Evolutionary conservation across 2,797 vertebrate genomes (phyloP).

Genomic region (Phataginus tricuspis): DNA sequence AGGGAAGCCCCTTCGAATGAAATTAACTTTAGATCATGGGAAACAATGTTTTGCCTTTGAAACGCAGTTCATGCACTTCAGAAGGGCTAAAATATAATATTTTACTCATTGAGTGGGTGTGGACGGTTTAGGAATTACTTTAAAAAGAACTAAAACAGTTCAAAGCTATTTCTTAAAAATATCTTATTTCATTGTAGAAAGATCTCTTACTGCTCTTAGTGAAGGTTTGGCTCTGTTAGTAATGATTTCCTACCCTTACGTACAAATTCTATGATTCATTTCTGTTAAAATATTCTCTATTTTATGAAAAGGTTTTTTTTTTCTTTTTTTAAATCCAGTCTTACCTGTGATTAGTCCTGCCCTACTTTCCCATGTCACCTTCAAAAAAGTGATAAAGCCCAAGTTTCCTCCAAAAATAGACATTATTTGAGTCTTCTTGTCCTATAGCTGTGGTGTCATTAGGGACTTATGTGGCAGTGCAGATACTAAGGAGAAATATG

Average conservation of each 20-base stretch:
- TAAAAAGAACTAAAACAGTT: slow-evolving; percentile 70
- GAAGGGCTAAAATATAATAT: slow-evolving; percentile 77
- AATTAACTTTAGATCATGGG: slow-evolving; percentile 55
- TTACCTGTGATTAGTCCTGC: slow-evolving; percentile 86
- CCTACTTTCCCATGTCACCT: slow-evolving; percentile 86
- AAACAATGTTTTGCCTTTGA: slow-evolving; percentile 65
- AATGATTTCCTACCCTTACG: slow-evolving; percentile 78
- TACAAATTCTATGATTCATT: slow-evolving; percentile 84
- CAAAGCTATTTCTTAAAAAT: slow-evolving; percentile 80
- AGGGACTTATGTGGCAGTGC: slow-evolving; percentile 68
- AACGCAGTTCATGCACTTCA: slow-evolving; percentile 71
- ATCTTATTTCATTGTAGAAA: slow-evolving; percentile 77
- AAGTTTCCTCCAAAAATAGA: slow-evolving; percentile 83
- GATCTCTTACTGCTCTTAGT: slow-evolving; percentile 74
- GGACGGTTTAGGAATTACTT: slow-evolving; percentile 68
- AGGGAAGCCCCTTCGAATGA: slow-evolving; percentile 39
- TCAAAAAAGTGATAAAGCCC: slow-evolving; percentile 82
- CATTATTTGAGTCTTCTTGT: slow-evolving; percentile 80
- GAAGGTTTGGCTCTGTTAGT: slow-evolving; percentile 79
- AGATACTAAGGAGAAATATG: slow-evolving; percentile 74
- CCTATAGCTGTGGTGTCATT: slow-evolving; percentile 77
- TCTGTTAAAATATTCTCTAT: slow-evolving; percentile 84
- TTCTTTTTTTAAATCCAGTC: slow-evolving; percentile 80
- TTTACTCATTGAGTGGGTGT: slow-evolving; percentile 71
- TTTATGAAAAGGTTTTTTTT: slow-evolving; percentile 79